Evolutionary conservation across 1,140 invertebrate species (phyloP).

Genomic region (Helicorthomorpha holstii): DNA sequence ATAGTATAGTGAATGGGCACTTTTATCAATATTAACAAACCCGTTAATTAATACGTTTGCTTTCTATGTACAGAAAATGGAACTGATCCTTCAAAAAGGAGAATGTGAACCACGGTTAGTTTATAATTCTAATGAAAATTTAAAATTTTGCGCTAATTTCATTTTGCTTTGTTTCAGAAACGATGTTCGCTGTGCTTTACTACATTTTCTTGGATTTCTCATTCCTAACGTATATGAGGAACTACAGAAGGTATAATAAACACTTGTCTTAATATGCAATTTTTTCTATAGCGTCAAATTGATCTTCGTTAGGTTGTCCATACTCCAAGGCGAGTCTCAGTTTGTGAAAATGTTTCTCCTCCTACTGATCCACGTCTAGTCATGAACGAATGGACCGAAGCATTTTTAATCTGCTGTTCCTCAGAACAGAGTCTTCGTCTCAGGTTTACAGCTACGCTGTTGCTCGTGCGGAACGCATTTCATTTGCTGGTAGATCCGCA

Average conservation of each 20-base stretch:
- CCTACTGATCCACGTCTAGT: background rate
- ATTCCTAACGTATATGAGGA: conserved; percentile 5
- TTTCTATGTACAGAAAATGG: too few relatives aligned
- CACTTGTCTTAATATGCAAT: background rate
- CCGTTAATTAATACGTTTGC: too few relatives aligned
- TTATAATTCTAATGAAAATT: background rate
- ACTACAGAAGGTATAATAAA: background rate
- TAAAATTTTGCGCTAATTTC: background rate
- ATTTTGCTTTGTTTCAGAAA: conserved; percentile 6
- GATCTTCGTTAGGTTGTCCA: background rate
- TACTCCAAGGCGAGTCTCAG: background rate
- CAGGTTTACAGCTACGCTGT: background rate
- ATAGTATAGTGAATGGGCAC: too few relatives aligned
- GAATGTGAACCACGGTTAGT: conserved; percentile 5
- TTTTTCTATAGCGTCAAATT: background rate
- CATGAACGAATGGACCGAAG: conserved; percentile 7
- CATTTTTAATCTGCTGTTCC: conserved; percentile 5
- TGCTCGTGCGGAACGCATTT: conserved; percentile 9
- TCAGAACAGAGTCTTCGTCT: conserved; percentile 3
- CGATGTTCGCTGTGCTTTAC: conserved; percentile 9
- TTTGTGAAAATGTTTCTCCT: too few relatives aligned
- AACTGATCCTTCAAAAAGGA: conserved; percentile 4
- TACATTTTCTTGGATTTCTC: conserved; percentile 4
- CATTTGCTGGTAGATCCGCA: conserved; percentile 13
- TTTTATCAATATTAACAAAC: too few relatives aligned